Evolutionary conservation across 2,113 vertebrate genomes (phyloP).

Genomic region (Takifugu flavidus): DNA sequence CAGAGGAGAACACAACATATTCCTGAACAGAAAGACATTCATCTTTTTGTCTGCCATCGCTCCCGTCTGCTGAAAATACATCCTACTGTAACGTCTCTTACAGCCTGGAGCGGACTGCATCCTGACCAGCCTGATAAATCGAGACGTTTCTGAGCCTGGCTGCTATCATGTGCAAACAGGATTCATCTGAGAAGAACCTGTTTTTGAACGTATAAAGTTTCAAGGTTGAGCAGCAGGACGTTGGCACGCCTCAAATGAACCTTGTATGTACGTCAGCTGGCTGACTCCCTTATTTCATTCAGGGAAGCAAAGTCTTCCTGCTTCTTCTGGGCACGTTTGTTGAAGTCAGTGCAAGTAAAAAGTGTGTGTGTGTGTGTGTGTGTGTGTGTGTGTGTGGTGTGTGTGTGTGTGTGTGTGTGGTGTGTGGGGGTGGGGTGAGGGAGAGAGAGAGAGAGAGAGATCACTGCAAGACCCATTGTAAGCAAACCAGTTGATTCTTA

Average conservation of each 20-base stretch:
- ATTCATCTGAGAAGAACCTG: conserved; percentile 5
- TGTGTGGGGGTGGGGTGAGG: too few species aligned
- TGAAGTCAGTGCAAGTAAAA: not conserved
- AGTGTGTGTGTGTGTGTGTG: too few species aligned
- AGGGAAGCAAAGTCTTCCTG: not conserved
- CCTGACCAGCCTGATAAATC: not conserved
- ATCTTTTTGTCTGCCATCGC: conserved; percentile 29
- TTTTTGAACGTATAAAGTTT: conserved; percentile 1
- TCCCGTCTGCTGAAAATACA: conserved; percentile 7
- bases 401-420: too few species aligned
- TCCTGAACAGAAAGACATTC: conserved; percentile 20
- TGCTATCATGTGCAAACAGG: conserved; percentile 1
- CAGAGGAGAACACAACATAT: conserved; percentile 32
- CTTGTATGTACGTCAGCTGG: not conserved
- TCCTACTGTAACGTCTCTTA: conserved; percentile 21
- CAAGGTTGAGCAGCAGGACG: not conserved
- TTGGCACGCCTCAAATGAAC: conserved; percentile 19
- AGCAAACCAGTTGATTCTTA: too few species aligned
- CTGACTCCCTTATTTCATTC: not conserved
- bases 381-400: too few species aligned
- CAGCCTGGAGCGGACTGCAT: conserved; percentile 5
- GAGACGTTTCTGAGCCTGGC: not conserved
- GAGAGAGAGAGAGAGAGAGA: too few species aligned
- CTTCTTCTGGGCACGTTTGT: not conserved
- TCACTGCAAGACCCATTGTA: too few species aligned